Percentiles rank a stretch among this genome's conserved stretches.
phyloP scores from a whole-genome alignment of 2,113 vertebrate species.

The Perca schrenkii region DNA sequence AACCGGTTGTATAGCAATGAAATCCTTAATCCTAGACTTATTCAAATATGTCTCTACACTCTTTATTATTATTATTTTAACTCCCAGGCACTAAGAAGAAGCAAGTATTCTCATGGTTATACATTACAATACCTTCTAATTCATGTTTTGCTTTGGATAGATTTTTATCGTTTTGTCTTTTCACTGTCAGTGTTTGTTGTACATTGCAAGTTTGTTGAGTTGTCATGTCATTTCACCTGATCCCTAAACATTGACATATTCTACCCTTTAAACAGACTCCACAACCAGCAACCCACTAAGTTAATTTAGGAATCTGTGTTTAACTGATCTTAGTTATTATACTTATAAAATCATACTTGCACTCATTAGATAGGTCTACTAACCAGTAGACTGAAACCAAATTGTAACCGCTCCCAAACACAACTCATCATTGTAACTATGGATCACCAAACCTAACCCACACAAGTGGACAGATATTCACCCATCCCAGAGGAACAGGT shows the following conservation, averaged over 20 bases:
- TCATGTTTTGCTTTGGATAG: slow-evolving; percentile 11
- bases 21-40: background rate
- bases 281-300: slow-evolving; percentile 13
- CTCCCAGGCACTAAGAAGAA: slow-evolving; percentile 4
- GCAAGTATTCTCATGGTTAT: background rate
- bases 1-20: slow-evolving; percentile 1
- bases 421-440: slow-evolving; percentile 39
- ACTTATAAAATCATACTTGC: slow-evolving; percentile 16
- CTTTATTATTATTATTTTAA: slow-evolving; percentile 2
- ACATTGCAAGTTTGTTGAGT: slow-evolving; percentile 45
- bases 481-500: slow-evolving; percentile 73
- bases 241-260: slow-evolving; percentile 34
- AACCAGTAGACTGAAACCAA: slow-evolving; percentile 39
- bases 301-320: slow-evolving; percentile 2
- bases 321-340: slow-evolving; percentile 10
- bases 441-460: slow-evolving; percentile 76
- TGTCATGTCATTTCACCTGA: slow-evolving; percentile 63
- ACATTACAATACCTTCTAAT: background rate
- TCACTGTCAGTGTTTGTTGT: slow-evolving; percentile 38
- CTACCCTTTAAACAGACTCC: slow-evolving; percentile 19
- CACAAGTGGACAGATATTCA: slow-evolving; percentile 72
- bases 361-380: slow-evolving; percentile 29
- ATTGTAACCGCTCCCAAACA: slow-evolving; percentile 8
- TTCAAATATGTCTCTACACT: slow-evolving; percentile 9
- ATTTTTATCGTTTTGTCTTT: slow-evolving; percentile 49